Evolutionary conservation across 2,888 invertebrate genomes (phyloP), one percentile per base, ranked within the genome.

Genomic region (Malthinus seriepunctatus): DNA sequence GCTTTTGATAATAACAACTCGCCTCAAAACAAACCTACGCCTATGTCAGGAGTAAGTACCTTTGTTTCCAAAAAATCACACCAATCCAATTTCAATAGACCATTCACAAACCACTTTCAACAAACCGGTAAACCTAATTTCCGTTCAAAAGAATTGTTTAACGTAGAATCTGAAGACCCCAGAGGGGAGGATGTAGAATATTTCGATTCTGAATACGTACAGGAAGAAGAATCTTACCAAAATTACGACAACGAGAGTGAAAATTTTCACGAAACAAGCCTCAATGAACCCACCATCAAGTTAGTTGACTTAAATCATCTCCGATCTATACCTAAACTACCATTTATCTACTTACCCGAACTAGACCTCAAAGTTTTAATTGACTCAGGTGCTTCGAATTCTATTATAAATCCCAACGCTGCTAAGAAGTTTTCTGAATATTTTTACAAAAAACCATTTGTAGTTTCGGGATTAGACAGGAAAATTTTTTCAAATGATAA

Each of bases 241-340:
- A n/a, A 23, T 23, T 5, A 14, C 3, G 44, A 52, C 3, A 9
- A 37, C 10, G 8, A 9, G 4, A 34, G 35, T 8, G 39, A 58
- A 55, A 62, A 62, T 52, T 60, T 60, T 62, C 58, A n/a, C n/a
- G 23, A 3, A 23, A 51, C 11, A 23, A 5, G 62, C 62, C 55
- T 62, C 62, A 35, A 51, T 42, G 37, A 1, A 33, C 32, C 39
- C 11, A 37, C 9, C n/a, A 15, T 50, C 14, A 23, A 5, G 5
- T 3, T 23, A 23, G 23, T 23, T 5, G 50, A 61, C 49, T 5
- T 61, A 57, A 61, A 57, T 11, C n/a, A n/a, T n/a, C n/a, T n/a
- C n/a, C n/a, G n/a, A n/a, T n/a, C n/a, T 5, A 45, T 45, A 39
- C 51, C 60, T 3, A 56, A 52, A 38, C 23, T 60, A 44, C 56